phyloP scores from a whole-genome alignment of 2,888 invertebrate genomes.

The Opisthograptis luteolata region DNA sequence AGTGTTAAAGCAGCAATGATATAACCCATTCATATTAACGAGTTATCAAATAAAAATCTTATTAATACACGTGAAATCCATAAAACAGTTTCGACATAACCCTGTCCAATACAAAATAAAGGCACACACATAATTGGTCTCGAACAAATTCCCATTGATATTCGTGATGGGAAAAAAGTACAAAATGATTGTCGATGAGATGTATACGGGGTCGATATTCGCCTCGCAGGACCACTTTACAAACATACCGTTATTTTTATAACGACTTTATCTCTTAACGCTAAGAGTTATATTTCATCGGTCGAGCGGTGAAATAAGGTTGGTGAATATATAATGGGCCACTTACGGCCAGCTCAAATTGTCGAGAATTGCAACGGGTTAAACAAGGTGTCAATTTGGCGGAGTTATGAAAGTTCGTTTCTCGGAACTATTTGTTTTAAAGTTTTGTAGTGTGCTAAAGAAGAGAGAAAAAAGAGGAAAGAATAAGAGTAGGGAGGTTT shows the following conservation, averaged over 20 bases:
- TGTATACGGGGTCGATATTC: slow-evolving; percentile 73
- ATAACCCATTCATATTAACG: slow-evolving; percentile 38
- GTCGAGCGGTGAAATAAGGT: slow-evolving; percentile 28
- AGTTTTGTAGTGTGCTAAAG: slow-evolving; percentile 52
- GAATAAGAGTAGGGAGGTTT: slow-evolving; percentile 26
- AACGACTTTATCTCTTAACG: slow-evolving; percentile 9
- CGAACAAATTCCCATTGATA: slow-evolving; percentile 83
- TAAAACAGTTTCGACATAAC: slow-evolving; percentile 56
- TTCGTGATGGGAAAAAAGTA: slow-evolving; percentile 82
- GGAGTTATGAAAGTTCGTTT: slow-evolving; percentile 81
- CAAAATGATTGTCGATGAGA: slow-evolving; percentile 77
- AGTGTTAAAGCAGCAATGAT: slow-evolving; percentile 30
- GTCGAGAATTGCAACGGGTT: slow-evolving; percentile 76
- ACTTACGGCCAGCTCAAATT: slow-evolving; percentile 80
- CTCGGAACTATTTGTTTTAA: slow-evolving; percentile 82
- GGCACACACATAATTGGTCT: slow-evolving; percentile 76
- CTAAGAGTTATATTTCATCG: slow-evolving; percentile 43
- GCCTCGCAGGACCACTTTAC: slow-evolving; percentile 58
- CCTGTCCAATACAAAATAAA: slow-evolving; percentile 66
- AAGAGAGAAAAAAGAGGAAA: slow-evolving; percentile 9
- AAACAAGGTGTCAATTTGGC: slow-evolving; percentile 83
- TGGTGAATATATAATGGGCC: slow-evolving; percentile 76
- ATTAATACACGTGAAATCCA: slow-evolving; percentile 50
- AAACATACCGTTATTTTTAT: slow-evolving; percentile 33
- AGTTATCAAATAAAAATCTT: slow-evolving; percentile 46